These are phyloP conservation scores for Lepus oiostolus DNA, from an alignment of 2,797 vertebrate genomes.

Conservation along the genomic window DNA sequence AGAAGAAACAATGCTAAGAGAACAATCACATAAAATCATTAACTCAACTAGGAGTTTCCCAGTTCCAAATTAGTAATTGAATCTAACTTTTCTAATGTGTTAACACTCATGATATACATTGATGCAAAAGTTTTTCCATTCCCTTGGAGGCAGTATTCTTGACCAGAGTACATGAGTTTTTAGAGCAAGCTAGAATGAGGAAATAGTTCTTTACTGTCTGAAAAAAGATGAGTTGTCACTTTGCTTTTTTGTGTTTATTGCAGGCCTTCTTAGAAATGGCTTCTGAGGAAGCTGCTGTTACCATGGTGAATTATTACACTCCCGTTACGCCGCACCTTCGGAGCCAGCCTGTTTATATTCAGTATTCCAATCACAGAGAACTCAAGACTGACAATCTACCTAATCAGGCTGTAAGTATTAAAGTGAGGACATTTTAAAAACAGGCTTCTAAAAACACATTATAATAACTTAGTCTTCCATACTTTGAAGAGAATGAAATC, in stretches of 20 bases:
- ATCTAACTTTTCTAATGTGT: conserved; percentile 52
- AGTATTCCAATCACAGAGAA: conserved; percentile 95
- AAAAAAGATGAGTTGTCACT: conserved; percentile 66
- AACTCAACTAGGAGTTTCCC: conserved; percentile 56
- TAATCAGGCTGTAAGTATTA: conserved; percentile 91
- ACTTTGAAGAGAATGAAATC: conserved; percentile 6
- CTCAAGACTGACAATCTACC: conserved; percentile 92
- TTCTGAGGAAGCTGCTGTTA: conserved; percentile 94
- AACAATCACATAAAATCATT: not conserved
- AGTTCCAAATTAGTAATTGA: conserved; percentile 43
- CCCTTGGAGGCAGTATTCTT: not conserved
- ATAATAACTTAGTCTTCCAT: conserved; percentile 51
- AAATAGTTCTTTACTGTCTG: conserved; percentile 56
- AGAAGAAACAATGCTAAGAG: conserved; percentile 55
- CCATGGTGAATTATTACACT: conserved; percentile 94
- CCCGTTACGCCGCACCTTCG: conserved; percentile 90
- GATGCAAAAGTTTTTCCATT: not conserved
- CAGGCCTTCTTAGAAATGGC: conserved; percentile 97
- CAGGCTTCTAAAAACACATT: not conserved
- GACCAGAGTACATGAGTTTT: conserved; percentile 38
- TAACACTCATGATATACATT: conserved; percentile 3
- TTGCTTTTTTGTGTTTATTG: conserved; percentile 80
- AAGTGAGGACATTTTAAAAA: conserved; percentile 25
- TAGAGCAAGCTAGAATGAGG: conserved; percentile 31
- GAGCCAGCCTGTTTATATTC: conserved; percentile 93